Evolutionary conservation across 2,113 vertebrate species (phyloP).

Genomic region (Saccopteryx bilineata): DNA sequence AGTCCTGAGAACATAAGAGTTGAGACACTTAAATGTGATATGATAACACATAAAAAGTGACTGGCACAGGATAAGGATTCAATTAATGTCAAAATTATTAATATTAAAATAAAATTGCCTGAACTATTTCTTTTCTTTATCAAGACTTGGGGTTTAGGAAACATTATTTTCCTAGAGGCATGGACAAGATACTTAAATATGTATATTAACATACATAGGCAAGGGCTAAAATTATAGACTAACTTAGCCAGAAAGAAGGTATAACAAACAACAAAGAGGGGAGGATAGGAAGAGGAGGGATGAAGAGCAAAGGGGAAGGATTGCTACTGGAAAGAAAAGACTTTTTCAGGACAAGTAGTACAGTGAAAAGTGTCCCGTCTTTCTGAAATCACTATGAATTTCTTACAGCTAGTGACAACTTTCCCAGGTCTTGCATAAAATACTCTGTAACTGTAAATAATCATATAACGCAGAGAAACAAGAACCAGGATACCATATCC

Average conservation of each 20-base stretch:
- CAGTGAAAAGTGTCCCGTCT: neutral
- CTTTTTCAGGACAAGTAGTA: neutral
- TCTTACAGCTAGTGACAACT: neutral
- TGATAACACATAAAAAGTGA: neutral
- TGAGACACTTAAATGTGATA: neutral
- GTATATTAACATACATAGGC: neutral
- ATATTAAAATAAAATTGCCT: neutral
- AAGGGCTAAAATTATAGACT: neutral
- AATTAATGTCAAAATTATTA: neutral
- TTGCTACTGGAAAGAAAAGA: neutral
- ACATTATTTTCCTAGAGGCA: neutral
- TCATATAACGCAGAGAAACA: neutral
- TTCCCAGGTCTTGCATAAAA: neutral
- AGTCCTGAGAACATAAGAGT: neutral
- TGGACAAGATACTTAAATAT: neutral
- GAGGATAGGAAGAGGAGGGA: neutral
- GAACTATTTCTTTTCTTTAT: constrained; percentile 5
- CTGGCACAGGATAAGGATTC: neutral
- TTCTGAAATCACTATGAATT: constrained; percentile 3
- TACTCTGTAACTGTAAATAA: neutral
- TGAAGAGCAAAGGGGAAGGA: neutral
- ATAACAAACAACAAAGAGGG: neutral
- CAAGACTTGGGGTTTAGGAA: neutral
- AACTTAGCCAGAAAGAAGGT: neutral
- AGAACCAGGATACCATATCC: neutral